Conservation (phyloP, 2,888 invertebrate species). For the Caenorhabditis doughertyi region DNA sequence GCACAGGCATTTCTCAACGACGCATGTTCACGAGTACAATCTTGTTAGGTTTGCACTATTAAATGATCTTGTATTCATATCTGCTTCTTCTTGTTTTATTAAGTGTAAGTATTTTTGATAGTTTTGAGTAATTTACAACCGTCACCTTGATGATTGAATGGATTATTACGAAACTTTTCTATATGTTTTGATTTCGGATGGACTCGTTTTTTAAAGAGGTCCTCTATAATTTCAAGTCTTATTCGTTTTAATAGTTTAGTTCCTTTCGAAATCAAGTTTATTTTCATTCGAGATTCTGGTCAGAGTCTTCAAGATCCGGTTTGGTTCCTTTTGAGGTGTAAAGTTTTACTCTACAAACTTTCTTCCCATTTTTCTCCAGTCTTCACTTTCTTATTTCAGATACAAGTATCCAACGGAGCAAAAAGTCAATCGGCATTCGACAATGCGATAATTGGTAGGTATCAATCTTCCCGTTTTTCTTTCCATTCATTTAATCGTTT, state of each 20-base stretch:
- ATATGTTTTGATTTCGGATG: too few relatives aligned
- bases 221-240: too few relatives aligned
- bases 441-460: slow-evolving; percentile 62
- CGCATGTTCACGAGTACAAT: slow-evolving; percentile 46
- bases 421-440: slow-evolving; percentile 39
- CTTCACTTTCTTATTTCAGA: slow-evolving; percentile 18
- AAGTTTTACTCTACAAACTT: not conserved
- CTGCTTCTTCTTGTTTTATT: slow-evolving; percentile 9
- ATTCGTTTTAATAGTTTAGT: too few relatives aligned
- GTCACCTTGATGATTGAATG: too few relatives aligned
- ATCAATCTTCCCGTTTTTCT: not conserved
- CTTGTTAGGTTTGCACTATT: slow-evolving; percentile 46
- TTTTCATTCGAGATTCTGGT: too few relatives aligned
- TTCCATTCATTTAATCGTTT: not conserved
- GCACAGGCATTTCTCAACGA: slow-evolving; percentile 25
- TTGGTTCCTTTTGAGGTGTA: not conserved
- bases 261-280: too few relatives aligned
- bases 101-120: slow-evolving; percentile 12
- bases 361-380: not conserved
- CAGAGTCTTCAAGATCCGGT: too few relatives aligned
- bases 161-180: too few relatives aligned
- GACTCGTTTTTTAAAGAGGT: too few relatives aligned
- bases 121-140: too few relatives aligned
- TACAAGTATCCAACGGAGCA: slow-evolving; percentile 13
- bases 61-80: slow-evolving; percentile 42